Percentiles rank a stretch among this genome's conserved stretches.
phyloP scores from a whole-genome alignment of 2,888 invertebrate species.

The Epinotia nisella region DNA sequence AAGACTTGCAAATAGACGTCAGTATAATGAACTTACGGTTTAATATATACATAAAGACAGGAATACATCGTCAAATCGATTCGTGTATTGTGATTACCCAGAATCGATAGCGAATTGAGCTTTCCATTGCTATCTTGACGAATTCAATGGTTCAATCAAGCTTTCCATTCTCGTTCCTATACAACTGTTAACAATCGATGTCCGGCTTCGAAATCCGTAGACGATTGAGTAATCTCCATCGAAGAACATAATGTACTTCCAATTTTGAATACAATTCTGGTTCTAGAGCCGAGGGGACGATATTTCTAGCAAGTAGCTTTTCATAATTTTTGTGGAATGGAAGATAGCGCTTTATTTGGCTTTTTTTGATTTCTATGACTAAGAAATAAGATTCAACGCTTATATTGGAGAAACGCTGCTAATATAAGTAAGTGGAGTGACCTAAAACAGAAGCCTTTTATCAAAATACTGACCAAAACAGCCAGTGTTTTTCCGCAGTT shows the following conservation, averaged over 20 bases:
- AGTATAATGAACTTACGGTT: not conserved
- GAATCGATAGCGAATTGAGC: not conserved
- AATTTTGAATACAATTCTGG: not conserved
- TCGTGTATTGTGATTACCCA: not conserved
- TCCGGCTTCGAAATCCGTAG: slow-evolving; percentile 5
- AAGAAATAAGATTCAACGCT: not conserved
- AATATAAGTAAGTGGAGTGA: not conserved
- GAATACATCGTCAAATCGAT: not conserved
- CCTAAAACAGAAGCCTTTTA: not conserved
- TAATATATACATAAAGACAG: not conserved
- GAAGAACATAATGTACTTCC: not conserved
- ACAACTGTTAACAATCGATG: slow-evolving; percentile 17
- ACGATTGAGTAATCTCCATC: not conserved
- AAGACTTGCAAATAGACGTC: slow-evolving; percentile 3
- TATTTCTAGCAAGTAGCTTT: not conserved
- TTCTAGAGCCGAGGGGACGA: not conserved
- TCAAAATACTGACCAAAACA: not conserved
- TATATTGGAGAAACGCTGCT: not conserved
- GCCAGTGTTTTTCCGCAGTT: not conserved
- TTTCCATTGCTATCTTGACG: slow-evolving; percentile 6
- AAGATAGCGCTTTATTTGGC: not conserved
- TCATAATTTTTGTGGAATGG: not conserved
- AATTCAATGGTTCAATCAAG: not conserved
- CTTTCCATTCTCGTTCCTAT: not conserved
- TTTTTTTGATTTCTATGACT: too few species aligned